phyloP scores from a whole-genome alignment of 2,888 invertebrate genomes.

The Andrena fulva region DNA sequence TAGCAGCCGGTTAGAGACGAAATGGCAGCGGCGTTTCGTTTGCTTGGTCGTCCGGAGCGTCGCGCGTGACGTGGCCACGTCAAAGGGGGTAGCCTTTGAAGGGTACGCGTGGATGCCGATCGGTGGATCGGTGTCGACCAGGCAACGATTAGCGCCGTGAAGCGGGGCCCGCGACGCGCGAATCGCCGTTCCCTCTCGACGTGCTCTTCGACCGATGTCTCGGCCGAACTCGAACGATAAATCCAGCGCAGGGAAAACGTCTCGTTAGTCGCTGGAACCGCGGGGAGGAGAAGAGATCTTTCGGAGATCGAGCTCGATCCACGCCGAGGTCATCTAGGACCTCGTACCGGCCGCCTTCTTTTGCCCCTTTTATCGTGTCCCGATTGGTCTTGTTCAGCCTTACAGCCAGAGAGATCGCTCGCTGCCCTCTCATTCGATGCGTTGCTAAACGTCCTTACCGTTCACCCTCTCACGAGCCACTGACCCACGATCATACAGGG shows the following conservation, averaged over 20 bases:
- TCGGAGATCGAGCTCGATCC: conserved; percentile 69
- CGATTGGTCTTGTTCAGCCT: conserved; percentile 43
- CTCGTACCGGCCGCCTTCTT: conserved; percentile 59
- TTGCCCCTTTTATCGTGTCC: conserved; percentile 22
- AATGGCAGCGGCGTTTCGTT: conserved; percentile 25
- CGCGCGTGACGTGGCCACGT: conserved; percentile 59
- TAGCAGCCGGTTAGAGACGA: conserved; percentile 46
- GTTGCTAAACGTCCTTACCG: conserved; percentile 39
- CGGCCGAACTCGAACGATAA: conserved; percentile 64
- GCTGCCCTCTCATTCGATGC: conserved; percentile 3
- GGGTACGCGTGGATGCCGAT: conserved; percentile 56
- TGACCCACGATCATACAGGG: conserved; percentile 10
- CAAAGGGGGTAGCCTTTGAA: conserved; percentile 57
- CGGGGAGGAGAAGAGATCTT: conserved; percentile 60
- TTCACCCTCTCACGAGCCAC: conserved; percentile 17
- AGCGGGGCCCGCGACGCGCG: conserved; percentile 65
- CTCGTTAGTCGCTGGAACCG: conserved; percentile 69
- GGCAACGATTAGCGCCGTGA: conserved; percentile 71
- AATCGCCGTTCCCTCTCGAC: conserved; percentile 46
- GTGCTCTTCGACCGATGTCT: conserved; percentile 55
- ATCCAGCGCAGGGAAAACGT: conserved; percentile 74
- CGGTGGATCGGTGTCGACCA: conserved; percentile 69
- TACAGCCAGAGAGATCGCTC: conserved; percentile 5
- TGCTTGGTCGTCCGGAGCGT: conserved; percentile 23
- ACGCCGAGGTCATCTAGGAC: conserved; percentile 64